phyloP scores from a whole-genome alignment of 2,888 invertebrate species.

The Odiellus spinosus region DNA sequence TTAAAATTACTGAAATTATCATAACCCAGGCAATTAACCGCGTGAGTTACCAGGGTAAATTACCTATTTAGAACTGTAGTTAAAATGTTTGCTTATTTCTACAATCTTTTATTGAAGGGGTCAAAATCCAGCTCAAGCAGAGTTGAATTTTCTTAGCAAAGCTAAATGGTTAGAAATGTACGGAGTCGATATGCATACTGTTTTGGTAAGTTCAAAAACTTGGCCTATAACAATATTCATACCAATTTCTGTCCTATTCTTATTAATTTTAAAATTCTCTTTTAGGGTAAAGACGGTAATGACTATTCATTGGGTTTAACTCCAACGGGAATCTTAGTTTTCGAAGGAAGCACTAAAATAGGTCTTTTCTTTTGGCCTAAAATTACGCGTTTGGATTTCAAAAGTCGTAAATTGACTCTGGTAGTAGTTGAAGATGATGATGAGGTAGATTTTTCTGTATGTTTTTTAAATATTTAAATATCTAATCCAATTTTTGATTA shows the following conservation, averaged over 20 bases:
- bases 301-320: constrained; percentile 92
- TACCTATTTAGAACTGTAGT: neutral
- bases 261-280: constrained; percentile 1
- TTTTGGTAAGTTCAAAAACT: constrained; percentile 64
- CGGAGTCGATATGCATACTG: constrained; percentile 89
- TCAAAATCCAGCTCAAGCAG: constrained; percentile 69
- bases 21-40: neutral
- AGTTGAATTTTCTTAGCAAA: constrained; percentile 75
- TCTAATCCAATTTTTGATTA: neutral
- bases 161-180: constrained; percentile 87
- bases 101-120: constrained; percentile 38
- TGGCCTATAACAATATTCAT: too few relatives aligned
- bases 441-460: constrained; percentile 34
- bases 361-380: constrained; percentile 98
- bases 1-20: too few relatives aligned
- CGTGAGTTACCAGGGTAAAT: too few relatives aligned
- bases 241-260: too few relatives aligned
- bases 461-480: neutral
- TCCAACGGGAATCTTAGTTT: constrained; percentile 94
- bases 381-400: constrained; percentile 93
- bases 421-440: constrained; percentile 98
- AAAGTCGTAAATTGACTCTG: constrained; percentile 88
- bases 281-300: constrained; percentile 80
- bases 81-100: neutral
- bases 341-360: constrained; percentile 90